These are phyloP conservation scores for Setipinna tenuifilis DNA, from an alignment of 2,797 vertebrate genomes.

Conservation along the genomic window DNA sequence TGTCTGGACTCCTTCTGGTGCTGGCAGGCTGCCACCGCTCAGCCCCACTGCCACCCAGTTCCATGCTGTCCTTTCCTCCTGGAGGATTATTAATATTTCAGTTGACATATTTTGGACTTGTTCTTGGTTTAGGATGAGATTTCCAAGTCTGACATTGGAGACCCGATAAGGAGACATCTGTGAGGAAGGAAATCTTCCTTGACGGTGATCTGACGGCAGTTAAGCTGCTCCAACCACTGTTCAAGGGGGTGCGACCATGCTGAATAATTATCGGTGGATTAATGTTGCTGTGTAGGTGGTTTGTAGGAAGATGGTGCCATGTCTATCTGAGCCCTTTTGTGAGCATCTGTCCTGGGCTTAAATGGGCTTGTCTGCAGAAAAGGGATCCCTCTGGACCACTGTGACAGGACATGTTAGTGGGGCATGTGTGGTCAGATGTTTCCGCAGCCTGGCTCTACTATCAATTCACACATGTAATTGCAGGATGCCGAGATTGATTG, in stretches of 20 bases:
- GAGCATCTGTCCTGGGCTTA: background rate
- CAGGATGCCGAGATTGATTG: constrained; percentile 7
- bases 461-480: constrained; percentile 25
- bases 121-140: constrained; percentile 58
- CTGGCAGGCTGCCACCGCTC: constrained; percentile 64
- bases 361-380: background rate
- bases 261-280: background rate
- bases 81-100: constrained; percentile 71
- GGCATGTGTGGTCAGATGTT: background rate
- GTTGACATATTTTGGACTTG: constrained; percentile 72
- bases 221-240: background rate
- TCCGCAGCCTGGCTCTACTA: background rate
- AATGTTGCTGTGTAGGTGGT: background rate
- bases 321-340: background rate
- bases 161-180: background rate
- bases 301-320: no score
- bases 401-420: background rate
- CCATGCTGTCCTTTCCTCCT: constrained; percentile 55
- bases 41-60: constrained; percentile 10
- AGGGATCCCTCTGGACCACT: background rate
- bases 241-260: background rate
- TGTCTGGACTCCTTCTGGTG: constrained; percentile 54
- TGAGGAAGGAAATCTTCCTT: background rate
- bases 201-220: background rate
- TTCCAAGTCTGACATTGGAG: constrained; percentile 30